A percentile compares a stretch with the other conserved stretches of the same genome.
Conservation (phyloP, 2,113 vertebrate species). For the cat (Felis catus) region DNA sequence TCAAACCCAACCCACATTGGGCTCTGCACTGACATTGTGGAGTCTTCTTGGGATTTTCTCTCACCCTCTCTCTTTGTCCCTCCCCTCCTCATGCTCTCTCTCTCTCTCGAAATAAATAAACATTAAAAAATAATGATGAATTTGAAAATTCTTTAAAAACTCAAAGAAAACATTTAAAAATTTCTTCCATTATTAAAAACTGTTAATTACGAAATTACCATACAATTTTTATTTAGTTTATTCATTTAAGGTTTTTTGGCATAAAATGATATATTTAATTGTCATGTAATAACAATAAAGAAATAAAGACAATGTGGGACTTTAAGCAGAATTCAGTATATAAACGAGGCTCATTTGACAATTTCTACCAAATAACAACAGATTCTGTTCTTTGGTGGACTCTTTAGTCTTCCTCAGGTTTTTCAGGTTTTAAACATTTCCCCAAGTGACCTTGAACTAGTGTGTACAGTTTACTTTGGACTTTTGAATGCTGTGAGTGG, state of each 20-base stretch:
- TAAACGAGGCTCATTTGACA: rapidly evolving
- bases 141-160: neutral
- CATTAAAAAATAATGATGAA: neutral
- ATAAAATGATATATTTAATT: neutral
- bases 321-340: neutral
- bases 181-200: neutral
- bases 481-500: neutral
- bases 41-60: no score
- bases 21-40: no score
- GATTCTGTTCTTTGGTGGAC: neutral
- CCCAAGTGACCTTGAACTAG: neutral
- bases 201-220: neutral
- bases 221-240: neutral
- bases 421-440: neutral
- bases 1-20: no score
- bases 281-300: neutral
- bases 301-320: neutral
- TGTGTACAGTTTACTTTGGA: neutral
- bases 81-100: no score
- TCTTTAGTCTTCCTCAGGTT: neutral
- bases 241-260: neutral
- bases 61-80: no score
- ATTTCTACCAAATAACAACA: neutral
- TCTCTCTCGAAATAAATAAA: no score
- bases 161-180: neutral